A percentile compares a stretch with the other conserved stretches of the same genome.
Evolutionary conservation across 2,113 vertebrate genomes (phyloP).

Genomic region (Triplophysa siluroides): DNA sequence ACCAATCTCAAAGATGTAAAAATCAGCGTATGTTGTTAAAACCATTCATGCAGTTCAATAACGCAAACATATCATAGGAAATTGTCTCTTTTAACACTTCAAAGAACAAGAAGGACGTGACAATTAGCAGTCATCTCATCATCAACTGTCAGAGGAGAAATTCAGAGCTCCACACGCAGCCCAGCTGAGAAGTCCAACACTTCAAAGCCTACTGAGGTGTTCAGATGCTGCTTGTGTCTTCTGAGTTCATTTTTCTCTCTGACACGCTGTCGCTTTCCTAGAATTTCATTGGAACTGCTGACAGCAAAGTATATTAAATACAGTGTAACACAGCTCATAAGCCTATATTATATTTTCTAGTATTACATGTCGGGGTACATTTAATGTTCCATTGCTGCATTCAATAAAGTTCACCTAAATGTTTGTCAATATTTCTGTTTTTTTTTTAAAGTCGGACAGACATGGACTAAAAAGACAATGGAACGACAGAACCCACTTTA

Average conservation of each 20-base stretch:
- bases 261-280: conserved; percentile 42
- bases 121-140: conserved; percentile 56
- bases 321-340: too few relatives aligned
- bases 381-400: too few relatives aligned
- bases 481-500: too few relatives aligned
- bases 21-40: conserved; percentile 6
- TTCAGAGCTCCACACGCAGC: conserved; percentile 40
- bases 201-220: conserved; percentile 54
- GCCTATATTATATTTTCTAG: too few relatives aligned
- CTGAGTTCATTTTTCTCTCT: conserved; percentile 7
- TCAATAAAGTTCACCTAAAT: too few relatives aligned
- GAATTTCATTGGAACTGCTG: conserved; percentile 29
- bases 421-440: too few relatives aligned
- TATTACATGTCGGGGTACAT: too few relatives aligned
- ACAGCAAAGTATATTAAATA: conserved; percentile 27
- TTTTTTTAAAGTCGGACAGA: too few relatives aligned
- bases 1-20: conserved; percentile 6
- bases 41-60: conserved; percentile 44
- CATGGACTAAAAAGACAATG: too few relatives aligned
- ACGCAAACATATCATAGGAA: conserved; percentile 52
- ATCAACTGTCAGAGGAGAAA: conserved; percentile 52
- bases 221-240: conserved; percentile 44
- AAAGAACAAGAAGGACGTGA: conserved; percentile 55
- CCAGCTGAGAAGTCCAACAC: conserved; percentile 53
- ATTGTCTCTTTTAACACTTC: conserved; percentile 56